Evolutionary conservation across 2,113 vertebrate genomes (phyloP), one percentile per base, ranked within the genome.

Genomic region (Pelvicachromis taeniatus): DNA sequence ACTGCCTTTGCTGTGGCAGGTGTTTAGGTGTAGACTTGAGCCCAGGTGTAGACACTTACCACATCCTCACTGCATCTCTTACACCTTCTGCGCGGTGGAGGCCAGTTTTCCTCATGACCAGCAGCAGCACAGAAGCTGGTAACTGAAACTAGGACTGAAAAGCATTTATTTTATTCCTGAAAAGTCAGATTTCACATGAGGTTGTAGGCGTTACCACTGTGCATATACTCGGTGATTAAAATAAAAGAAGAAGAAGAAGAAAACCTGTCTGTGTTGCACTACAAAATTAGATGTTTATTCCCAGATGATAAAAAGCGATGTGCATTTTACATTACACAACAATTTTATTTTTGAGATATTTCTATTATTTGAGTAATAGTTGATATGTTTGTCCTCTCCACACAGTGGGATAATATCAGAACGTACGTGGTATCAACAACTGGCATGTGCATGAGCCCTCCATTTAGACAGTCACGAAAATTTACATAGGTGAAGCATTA

Each of bases 401-500:
- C 23, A 50, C 68, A 31, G 23, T 0, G 42, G 17, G 68, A 29
- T 26, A 48, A 73, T 31, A 75, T 50, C 9, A 50, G 45, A 52
- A 75, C 4, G 0, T 19, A 31, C 11, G 42, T 48, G 5, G 14
- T 48, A 29, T 48, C 14, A 73, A 29, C 40, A 48, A 48, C 13
- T 73, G 68, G 0, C 16, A 50, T 0, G 42, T 48, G 0, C 23
- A 75, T 5, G 6, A n/a, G 26, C 26, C 70, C 16, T 75, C 42
- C 29, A 31, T 2, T 31, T 5, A 31, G 16, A 29, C 42, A 53
- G 19, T 50, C 16, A 31, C 50, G 19, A 75, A 19, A 50, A 75
- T 50, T 19, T 19, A 75, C 10, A 75, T 26, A 50, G 65, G 65
- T 45, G 0, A 70, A 70, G 21, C 65, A 70, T 45, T 45, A 45